Percentiles rank a stretch among this genome's conserved stretches.
Conservation (phyloP, 2,888 invertebrate species). For the Nomada ruficornis region DNA sequence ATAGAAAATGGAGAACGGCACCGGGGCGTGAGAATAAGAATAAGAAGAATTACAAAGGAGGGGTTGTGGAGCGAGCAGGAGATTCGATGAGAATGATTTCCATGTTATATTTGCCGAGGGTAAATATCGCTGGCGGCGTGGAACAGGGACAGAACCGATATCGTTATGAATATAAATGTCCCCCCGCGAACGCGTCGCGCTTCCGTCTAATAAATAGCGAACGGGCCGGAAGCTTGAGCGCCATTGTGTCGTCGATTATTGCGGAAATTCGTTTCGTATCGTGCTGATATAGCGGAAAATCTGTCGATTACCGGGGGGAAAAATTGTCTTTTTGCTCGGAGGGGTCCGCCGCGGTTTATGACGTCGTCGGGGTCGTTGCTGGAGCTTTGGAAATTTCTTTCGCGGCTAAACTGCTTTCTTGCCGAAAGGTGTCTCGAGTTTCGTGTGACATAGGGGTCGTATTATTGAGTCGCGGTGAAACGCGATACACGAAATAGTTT, state of each 20-base stretch:
- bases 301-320: slow-evolving; percentile 24
- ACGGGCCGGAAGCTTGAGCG: slow-evolving; percentile 24
- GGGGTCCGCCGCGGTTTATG: background rate
- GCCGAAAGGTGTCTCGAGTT: background rate
- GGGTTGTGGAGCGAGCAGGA: slow-evolving; percentile 29
- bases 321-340: slow-evolving; percentile 10
- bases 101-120: slow-evolving; percentile 70
- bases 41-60: slow-evolving; percentile 24
- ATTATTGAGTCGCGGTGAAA: no score
- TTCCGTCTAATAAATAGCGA: slow-evolving; percentile 49
- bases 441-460: no score
- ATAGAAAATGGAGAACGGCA: background rate
- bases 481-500: no score
- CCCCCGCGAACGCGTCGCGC: slow-evolving; percentile 21
- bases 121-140: slow-evolving; percentile 73
- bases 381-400: background rate
- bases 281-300: slow-evolving; percentile 33
- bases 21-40: slow-evolving; percentile 46
- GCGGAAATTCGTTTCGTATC: slow-evolving; percentile 34
- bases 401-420: background rate
- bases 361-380: background rate
- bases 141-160: slow-evolving; percentile 56
- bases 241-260: slow-evolving; percentile 40
- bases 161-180: slow-evolving; percentile 76
- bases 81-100: slow-evolving; percentile 71